Evolutionary conservation across 2,797 vertebrate species (phyloP).

Genomic region (Distichodus sexfasciatus): DNA sequence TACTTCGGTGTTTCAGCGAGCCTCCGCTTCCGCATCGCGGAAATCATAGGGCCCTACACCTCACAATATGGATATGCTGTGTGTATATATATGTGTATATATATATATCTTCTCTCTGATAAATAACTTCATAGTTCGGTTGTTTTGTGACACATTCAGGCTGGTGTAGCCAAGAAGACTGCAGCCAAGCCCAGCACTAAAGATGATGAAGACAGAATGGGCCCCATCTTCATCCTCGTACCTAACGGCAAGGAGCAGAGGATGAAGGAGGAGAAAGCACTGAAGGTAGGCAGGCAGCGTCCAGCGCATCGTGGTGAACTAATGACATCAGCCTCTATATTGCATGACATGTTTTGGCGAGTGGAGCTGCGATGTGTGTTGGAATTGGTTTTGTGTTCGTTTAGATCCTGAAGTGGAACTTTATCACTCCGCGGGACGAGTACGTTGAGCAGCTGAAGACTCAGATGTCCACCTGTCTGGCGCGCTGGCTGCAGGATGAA

Average conservation of each 20-base stretch:
- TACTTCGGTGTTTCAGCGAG: too few relatives aligned
- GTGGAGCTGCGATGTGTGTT: not conserved
- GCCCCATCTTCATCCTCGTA: slow-evolving; percentile 88
- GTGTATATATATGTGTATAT: too few relatives aligned
- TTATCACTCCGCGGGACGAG: slow-evolving; percentile 92
- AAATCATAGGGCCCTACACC: too few relatives aligned
- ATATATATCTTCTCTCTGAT: too few relatives aligned
- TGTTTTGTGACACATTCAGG: slow-evolving; percentile 61
- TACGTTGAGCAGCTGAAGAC: slow-evolving; percentile 95
- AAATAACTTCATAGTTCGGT: not conserved
- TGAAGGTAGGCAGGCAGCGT: slow-evolving; percentile 96
- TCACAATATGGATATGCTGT: too few relatives aligned
- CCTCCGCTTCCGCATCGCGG: too few relatives aligned
- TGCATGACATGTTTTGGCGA: not conserved
- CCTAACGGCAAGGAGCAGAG: slow-evolving; percentile 95
- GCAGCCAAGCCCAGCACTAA: slow-evolving; percentile 80
- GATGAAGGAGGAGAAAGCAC: slow-evolving; percentile 90
- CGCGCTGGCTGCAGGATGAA: slow-evolving; percentile 94
- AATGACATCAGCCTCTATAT: not conserved
- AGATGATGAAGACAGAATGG: slow-evolving; percentile 91
- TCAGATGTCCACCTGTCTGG: slow-evolving; percentile 90
- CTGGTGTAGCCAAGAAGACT: slow-evolving; percentile 83
- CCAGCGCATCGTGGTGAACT: too few relatives aligned
- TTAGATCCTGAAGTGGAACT: slow-evolving; percentile 98
- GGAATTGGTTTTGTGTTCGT: not conserved